Evolutionary conservation across 2,113 vertebrate species (phyloP).

Genomic region (Tauraco erythrolophus): DNA sequence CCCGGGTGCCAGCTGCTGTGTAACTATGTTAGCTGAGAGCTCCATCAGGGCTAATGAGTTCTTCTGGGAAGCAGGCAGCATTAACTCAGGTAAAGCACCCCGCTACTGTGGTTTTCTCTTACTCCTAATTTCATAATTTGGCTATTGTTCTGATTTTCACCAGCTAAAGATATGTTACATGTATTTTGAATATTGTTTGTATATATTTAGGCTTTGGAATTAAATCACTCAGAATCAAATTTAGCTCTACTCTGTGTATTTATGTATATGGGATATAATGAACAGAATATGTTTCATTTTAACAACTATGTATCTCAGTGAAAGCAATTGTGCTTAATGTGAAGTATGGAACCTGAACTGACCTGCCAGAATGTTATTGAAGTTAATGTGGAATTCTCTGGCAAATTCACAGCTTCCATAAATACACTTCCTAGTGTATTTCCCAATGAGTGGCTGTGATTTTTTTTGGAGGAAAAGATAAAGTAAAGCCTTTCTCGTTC

Average conservation of each 20-base stretch:
- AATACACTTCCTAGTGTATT: not conserved
- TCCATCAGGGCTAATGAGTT: constrained; percentile 2
- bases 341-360: not conserved
- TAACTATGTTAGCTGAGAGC: not conserved
- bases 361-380: not conserved
- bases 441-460: not conserved
- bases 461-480: not conserved
- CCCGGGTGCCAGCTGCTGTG: not conserved
- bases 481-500: not conserved
- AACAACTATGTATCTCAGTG: not conserved
- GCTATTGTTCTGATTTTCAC: not conserved
- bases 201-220: not conserved
- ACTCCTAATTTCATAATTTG: not conserved
- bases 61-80: not conserved
- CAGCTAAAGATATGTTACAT: not conserved
- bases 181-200: not conserved
- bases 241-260: not conserved
- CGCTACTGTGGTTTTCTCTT: not conserved
- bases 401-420: not conserved
- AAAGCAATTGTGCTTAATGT: not conserved
- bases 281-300: not conserved
- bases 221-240: not conserved
- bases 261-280: not conserved
- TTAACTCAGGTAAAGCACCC: not conserved
- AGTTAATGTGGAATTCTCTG: not conserved